Conservation (phyloP, 2,888 invertebrate genomes). For the Erpobdella octoculata region DNA sequence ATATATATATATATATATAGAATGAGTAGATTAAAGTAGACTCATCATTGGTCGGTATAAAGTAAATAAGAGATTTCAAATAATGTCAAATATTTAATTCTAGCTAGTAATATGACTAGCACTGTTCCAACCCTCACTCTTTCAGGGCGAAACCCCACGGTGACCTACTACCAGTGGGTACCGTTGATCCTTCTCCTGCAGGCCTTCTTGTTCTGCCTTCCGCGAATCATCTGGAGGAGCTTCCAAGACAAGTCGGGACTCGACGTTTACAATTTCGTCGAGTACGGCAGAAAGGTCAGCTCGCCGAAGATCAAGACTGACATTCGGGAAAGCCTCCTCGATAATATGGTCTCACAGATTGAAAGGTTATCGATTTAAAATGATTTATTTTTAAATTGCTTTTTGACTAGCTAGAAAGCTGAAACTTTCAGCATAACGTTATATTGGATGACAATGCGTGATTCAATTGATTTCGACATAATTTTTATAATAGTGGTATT, state of each 20-base stretch:
- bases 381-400: no score
- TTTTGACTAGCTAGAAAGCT: no score
- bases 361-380: slow-evolving; percentile 17
- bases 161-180: slow-evolving; percentile 40
- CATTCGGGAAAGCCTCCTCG: slow-evolving; percentile 14
- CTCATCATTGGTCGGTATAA: no score
- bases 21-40: no score
- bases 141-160: slow-evolving; percentile 32
- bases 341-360: slow-evolving; percentile 19
- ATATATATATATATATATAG: no score
- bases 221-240: slow-evolving; percentile 33
- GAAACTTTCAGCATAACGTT: no score
- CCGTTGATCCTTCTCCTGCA: slow-evolving; percentile 47
- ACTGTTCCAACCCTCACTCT: no score
- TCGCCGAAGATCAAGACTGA: slow-evolving; percentile 27
- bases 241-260: slow-evolving; percentile 32
- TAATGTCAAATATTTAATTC: no score
- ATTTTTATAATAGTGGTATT: neutral
- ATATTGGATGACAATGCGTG: no score
- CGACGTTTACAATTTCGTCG: slow-evolving; percentile 33
- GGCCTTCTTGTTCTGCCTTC: slow-evolving; percentile 46
- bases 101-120: no score
- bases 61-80: no score
- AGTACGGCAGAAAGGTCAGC: slow-evolving; percentile 22
- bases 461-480: neutral